These are phyloP conservation scores for Scaptomyza tumidula DNA, from an alignment of 2,888 invertebrate genomes.

Conservation along the genomic window DNA sequence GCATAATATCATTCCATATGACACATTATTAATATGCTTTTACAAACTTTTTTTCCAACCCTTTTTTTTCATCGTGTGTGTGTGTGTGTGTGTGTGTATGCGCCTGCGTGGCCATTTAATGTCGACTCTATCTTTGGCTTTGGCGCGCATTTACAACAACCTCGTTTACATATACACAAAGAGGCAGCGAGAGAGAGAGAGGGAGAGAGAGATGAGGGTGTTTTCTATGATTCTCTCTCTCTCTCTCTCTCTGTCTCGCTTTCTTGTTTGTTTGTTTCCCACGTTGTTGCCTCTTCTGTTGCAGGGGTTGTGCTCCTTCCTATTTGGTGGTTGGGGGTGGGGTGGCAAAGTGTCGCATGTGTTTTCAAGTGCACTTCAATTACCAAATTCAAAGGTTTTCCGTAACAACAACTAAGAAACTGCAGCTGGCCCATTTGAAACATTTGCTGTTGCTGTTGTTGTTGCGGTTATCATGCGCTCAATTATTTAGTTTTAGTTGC, in stretches of 20 bases:
- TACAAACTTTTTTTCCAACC: constrained; percentile 63
- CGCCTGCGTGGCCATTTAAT: constrained; percentile 54
- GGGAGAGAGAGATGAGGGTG: constrained; percentile 44
- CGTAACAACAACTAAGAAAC: constrained; percentile 1
- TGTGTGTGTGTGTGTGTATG: constrained; percentile 34
- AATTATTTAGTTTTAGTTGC: constrained; percentile 54
- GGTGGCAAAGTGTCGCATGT: constrained; percentile 72
- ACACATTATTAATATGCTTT: constrained; percentile 72
- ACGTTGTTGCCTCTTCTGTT: constrained; percentile 14
- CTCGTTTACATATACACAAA: constrained; percentile 4
- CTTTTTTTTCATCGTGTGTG: constrained; percentile 46
- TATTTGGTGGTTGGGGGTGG: neutral
- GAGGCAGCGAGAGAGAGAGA: no score
- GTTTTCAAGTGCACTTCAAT: constrained; percentile 81
- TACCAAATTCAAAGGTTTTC: constrained; percentile 43
- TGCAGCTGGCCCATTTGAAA: constrained; percentile 42
- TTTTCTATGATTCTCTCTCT: constrained; percentile 10
- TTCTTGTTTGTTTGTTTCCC: constrained; percentile 10
- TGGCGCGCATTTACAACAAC: constrained; percentile 70
- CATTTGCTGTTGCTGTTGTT: constrained; percentile 15
- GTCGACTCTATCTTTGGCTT: constrained; percentile 57
- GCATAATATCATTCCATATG: constrained; percentile 72
- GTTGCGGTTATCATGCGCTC: constrained; percentile 63
- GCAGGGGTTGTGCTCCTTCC: constrained; percentile 15
- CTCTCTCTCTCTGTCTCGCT: neutral